Evolutionary conservation across 2,797 vertebrate genomes (phyloP).

Genomic region (Mastacembelus armatus): DNA sequence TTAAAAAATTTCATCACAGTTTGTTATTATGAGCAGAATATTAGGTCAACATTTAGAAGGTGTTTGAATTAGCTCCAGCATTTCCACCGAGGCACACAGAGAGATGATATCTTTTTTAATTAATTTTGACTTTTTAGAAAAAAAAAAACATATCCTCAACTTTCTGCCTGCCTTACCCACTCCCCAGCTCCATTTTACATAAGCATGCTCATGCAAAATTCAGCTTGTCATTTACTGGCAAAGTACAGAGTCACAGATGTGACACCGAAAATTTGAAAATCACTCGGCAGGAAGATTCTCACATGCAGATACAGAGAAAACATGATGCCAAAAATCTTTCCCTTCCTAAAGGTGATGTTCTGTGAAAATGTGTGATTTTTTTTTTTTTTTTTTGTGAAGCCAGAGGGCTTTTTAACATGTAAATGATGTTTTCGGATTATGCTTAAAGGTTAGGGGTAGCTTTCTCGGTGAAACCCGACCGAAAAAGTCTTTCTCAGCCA

Average conservation of each 20-base stretch:
- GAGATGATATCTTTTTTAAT: constrained; percentile 73
- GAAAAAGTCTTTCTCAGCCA: constrained; percentile 32
- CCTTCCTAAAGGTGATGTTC: constrained; percentile 64
- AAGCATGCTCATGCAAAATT: constrained; percentile 57
- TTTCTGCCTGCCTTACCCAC: constrained; percentile 32
- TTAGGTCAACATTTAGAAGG: constrained; percentile 49
- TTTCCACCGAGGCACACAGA: constrained; percentile 45
- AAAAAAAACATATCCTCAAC: constrained; percentile 36
- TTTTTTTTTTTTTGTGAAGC: constrained; percentile 49
- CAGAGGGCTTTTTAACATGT: constrained; percentile 49
- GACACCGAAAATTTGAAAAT: constrained; percentile 60
- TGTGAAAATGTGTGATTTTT: constrained; percentile 67
- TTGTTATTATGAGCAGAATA: constrained; percentile 24
- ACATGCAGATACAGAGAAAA: constrained; percentile 35
- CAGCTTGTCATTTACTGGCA: constrained; percentile 64
- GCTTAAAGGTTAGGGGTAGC: constrained; percentile 36
- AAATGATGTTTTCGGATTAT: constrained; percentile 46
- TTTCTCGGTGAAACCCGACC: too few species aligned
- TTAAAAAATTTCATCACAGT: constrained; percentile 18
- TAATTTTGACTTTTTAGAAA: constrained; percentile 52
- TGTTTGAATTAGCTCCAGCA: constrained; percentile 50
- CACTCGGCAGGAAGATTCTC: constrained; percentile 56
- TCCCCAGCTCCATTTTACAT: constrained; percentile 38
- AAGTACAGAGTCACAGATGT: constrained; percentile 71
- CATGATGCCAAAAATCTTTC: constrained; percentile 42